A percentile compares a stretch with the other conserved stretches of the same genome.
These are phyloP conservation scores for Muscidifurax raptorellus DNA, from an alignment of 1,140 invertebrate species.

Conservation along the genomic window DNA sequence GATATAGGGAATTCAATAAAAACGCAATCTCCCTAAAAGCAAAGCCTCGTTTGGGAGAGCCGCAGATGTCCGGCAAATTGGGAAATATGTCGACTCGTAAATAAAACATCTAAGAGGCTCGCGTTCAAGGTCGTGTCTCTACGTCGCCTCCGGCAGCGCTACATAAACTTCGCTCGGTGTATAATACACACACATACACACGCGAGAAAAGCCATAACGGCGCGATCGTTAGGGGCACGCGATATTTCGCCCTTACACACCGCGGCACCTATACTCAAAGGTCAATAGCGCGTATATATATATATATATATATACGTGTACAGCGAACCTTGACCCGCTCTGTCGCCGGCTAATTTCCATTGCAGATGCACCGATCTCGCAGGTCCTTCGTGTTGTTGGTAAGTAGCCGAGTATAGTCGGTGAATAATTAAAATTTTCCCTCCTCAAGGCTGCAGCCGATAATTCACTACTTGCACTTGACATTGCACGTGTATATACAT, in stretches of 20 bases:
- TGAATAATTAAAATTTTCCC: constrained; percentile 33
- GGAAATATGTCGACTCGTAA: constrained; percentile 18
- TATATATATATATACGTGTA: no score
- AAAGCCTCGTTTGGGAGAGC: not conserved
- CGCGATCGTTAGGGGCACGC: constrained; percentile 28
- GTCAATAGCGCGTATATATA: constrained; percentile 17
- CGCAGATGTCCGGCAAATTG: constrained; percentile 5
- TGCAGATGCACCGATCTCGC: constrained; percentile 4
- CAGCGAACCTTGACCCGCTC: constrained; percentile 35
- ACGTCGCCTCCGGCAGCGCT: not conserved
- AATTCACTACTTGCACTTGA: constrained; percentile 12
- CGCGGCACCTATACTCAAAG: not conserved
- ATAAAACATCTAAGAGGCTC: constrained; percentile 22
- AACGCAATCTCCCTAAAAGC: constrained; percentile 37
- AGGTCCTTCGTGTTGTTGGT: not conserved
- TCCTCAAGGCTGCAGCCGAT: not conserved
- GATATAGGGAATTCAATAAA: not conserved
- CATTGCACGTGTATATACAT: not conserved
- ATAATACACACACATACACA: not conserved
- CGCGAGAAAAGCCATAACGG: not conserved
- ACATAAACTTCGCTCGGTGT: not conserved
- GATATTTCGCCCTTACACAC: constrained; percentile 21
- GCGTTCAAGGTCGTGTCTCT: constrained; percentile 23
- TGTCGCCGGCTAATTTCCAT: constrained; percentile 16
- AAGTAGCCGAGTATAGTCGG: not conserved